phyloP scores from a whole-genome alignment of 2,888 invertebrate genomes.

The Andrena haemorrhoa region DNA sequence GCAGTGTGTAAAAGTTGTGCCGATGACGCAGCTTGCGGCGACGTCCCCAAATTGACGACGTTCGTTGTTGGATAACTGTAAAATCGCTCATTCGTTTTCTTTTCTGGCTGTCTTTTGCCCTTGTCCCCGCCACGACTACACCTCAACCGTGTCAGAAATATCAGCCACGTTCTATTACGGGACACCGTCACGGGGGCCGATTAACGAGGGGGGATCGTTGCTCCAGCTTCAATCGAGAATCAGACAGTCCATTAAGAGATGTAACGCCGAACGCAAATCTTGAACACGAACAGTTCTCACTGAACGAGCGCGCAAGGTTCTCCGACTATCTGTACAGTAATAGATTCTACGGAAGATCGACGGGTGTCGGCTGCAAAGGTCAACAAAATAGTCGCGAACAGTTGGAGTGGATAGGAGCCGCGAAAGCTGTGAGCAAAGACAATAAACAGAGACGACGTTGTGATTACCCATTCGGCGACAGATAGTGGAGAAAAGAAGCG shows the following conservation, averaged over 20 bases:
- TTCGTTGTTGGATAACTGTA: conserved; percentile 83
- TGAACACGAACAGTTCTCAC: conserved; percentile 6
- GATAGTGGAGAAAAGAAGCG: conserved; percentile 70
- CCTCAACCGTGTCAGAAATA: conserved; percentile 76
- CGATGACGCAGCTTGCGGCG: conserved; percentile 85
- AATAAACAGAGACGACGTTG: conserved; percentile 47
- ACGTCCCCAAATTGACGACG: conserved; percentile 83
- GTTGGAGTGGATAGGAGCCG: conserved; percentile 41
- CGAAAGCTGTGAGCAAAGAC: conserved; percentile 53
- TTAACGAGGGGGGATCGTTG: conserved; percentile 62
- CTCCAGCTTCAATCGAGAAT: conserved; percentile 50
- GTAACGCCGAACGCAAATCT: conserved; percentile 42
- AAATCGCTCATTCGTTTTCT: conserved; percentile 69
- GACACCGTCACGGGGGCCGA: conserved; percentile 55
- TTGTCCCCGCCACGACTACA: conserved; percentile 58
- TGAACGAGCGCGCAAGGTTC: not conserved
- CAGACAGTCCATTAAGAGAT: conserved; percentile 35
- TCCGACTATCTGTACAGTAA: not conserved
- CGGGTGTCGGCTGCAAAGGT: conserved; percentile 20
- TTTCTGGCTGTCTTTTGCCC: conserved; percentile 38
- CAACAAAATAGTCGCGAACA: conserved; percentile 42
- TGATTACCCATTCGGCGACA: conserved; percentile 46
- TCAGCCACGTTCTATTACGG: conserved; percentile 72
- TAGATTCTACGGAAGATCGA: conserved; percentile 6
- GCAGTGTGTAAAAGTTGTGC: conserved; percentile 82